Evolutionary conservation across 2,113 vertebrate species (phyloP), one percentile per base, ranked within the genome.

Genomic region (Acanthisitta chloris): DNA sequence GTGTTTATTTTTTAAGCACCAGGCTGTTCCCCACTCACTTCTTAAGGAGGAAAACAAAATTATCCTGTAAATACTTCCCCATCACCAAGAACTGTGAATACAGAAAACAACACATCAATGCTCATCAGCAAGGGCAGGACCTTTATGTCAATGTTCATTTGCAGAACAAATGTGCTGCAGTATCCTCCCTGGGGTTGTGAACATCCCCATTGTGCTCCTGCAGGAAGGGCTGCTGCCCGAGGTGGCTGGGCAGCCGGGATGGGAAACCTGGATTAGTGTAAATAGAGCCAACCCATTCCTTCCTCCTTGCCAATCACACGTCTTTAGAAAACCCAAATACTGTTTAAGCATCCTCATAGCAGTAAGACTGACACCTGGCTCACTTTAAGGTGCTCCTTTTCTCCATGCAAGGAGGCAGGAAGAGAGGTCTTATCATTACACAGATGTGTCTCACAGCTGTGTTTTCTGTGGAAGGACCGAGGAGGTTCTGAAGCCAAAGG

Each of bases 61-160:
- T 38, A 52, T n/a, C 23, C 76, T 58, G 71, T 89, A 82, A 95
- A 90, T 90, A 45, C 48, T 89, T 89, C 64, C 85, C 73, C 78
- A 40, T 62, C 62, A 89, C 58, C 81, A 48, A 87, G 92, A 96
- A 9, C 48, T 48, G 51, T 69, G 93, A 88, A 54, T 43, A 91
- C 54, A 95, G 93, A 97, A 90, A 96, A 38, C 70, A 82, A 2
- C 86, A 74, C 93, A 96, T 95, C 96, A 71, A 10, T 91, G 95
- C 94, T 97, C 94, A 91, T 97, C 97, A 97, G 97, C 79, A 54
- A 96, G 97, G 96, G 90, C 96, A 94, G 84, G 97, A 96, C 97
- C 96, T 97, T 87, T 89, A 12, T 87, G 97, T 96, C 93, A 80
- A 14, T 89, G 96, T 66, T 97, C 84, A 90, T 96, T 94, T 95